Evolutionary conservation across 2,113 vertebrate species (phyloP).

Genomic region (Poicephalus meyeri): DNA sequence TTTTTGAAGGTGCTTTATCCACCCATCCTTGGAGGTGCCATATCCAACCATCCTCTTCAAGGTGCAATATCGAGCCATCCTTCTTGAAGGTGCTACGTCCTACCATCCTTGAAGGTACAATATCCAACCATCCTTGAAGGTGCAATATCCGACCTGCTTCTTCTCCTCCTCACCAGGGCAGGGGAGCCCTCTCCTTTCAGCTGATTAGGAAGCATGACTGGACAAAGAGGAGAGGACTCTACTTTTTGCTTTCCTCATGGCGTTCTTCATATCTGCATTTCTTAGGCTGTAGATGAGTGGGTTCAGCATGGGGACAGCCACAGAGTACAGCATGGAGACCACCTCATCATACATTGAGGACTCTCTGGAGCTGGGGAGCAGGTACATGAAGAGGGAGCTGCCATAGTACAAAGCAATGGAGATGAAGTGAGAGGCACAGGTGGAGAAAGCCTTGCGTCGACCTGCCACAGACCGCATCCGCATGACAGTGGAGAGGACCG

Average conservation of each 20-base stretch:
- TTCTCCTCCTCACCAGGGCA: neutral
- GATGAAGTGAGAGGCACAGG: slow-evolving; percentile 1
- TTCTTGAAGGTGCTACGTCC: neutral
- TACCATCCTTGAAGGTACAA: neutral
- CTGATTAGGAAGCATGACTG: fast-evolving
- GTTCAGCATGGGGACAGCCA: neutral
- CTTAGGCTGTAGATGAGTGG: neutral
- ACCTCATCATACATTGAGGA: neutral
- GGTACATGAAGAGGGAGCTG: neutral
- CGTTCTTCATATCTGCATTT: neutral
- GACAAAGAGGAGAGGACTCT: neutral
- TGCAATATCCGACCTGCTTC: neutral
- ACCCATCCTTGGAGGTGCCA: neutral
- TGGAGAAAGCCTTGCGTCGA: neutral
- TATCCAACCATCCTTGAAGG: neutral
- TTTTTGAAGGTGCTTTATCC: neutral
- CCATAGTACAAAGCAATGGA: neutral
- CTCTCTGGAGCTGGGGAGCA: neutral
- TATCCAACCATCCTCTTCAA: neutral
- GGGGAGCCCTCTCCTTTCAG: neutral
- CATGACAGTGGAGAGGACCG: neutral
- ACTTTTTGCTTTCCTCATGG: neutral
- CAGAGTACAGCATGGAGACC: neutral
- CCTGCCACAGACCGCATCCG: fast-evolving
- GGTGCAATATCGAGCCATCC: neutral